Base-by-base conservation (phyloP, 2,797 vertebrate species). In the Tinamus major region DNA sequence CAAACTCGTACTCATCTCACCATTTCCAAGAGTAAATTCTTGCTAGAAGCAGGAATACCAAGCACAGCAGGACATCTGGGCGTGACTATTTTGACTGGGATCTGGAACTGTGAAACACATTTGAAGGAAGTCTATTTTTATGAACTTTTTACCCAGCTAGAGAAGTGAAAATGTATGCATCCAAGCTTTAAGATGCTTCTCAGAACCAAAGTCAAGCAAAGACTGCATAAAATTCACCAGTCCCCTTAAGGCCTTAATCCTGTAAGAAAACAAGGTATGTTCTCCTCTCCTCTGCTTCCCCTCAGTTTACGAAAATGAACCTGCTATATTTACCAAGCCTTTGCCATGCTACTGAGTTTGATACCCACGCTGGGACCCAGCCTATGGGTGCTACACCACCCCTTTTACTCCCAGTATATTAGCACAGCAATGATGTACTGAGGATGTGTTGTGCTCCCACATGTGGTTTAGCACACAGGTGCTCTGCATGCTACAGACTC, bases 181-280 rank as follows among this genome's bases (percentile, higher is more conserved):
- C 51, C 24, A 74, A 87, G 35, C 42, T 95, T 92, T 51, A 76
- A 93, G 68, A 72, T 87, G 56, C 56, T 83, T 77, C 53, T 63
- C 79, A 77, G 76, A 92, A 86, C 27, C 17, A 68, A 90, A 90
- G 56, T 39, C 64, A 91, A 87, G 53, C 53, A 56, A 56, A n/a
- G 23, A 39, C 55, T 63, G 41, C 87, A 23, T 35, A 59, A 51
- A 26, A 58, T 49, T 72, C 20, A 21, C 6, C 53, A 79, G 55
- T 46, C 10, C 7, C 13, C 59, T 51, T 35, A 44, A 56, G n/a
- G 48, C 51, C 19, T 64, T 16, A 62, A 48, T 55, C 13, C 20
- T 85, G 42, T 33, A 65, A 69, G 42, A 64, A 91, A 85, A 39
- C 27, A 7, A 18, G 24, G 13, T 46, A 49, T 11, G 49, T 31